Percentiles rank a stretch among this genome's conserved stretches.
These are phyloP conservation scores for Seriola dumerili DNA, from an alignment of 2,113 vertebrate species.

Conservation along the genomic window DNA sequence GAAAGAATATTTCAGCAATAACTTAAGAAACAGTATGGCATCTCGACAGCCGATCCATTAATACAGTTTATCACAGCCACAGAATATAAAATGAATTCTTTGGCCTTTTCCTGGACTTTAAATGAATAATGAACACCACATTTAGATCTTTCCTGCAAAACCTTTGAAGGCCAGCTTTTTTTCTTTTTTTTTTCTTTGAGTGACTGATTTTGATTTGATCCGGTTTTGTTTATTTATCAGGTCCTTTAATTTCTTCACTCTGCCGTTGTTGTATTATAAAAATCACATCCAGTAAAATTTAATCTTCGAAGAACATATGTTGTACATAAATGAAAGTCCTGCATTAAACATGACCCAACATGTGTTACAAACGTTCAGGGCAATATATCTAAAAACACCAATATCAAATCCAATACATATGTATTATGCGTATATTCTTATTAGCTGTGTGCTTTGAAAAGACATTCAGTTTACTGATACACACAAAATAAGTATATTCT, in stretches of 20 bases:
- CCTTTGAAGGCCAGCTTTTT: conserved; percentile 47
- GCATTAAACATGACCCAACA: neutral
- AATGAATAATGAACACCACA: conserved; percentile 64
- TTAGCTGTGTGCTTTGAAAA: neutral
- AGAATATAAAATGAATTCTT: conserved; percentile 56
- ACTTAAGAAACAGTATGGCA: conserved; percentile 64
- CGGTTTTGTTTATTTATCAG: conserved; percentile 50
- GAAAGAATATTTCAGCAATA: conserved; percentile 70
- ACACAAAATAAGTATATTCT: neutral
- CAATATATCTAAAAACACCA: neutral
- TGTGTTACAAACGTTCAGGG: neutral
- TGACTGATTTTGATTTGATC: conserved; percentile 36
- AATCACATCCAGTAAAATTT: neutral
- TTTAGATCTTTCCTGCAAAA: conserved; percentile 32
- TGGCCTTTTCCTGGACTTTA: conserved; percentile 40
- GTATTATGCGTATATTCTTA: neutral
- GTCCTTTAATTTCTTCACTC: conserved; percentile 22
- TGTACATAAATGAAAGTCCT: neutral
- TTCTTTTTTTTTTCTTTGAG: neutral
- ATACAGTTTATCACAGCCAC: conserved; percentile 61
- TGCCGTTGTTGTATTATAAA: neutral
- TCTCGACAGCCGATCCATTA: conserved; percentile 71
- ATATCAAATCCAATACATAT: neutral
- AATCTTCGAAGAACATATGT: conserved; percentile 2
- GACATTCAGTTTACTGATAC: neutral